Conservation (phyloP, 2,888 invertebrate species). For the Pollenia griseotomentosa region DNA sequence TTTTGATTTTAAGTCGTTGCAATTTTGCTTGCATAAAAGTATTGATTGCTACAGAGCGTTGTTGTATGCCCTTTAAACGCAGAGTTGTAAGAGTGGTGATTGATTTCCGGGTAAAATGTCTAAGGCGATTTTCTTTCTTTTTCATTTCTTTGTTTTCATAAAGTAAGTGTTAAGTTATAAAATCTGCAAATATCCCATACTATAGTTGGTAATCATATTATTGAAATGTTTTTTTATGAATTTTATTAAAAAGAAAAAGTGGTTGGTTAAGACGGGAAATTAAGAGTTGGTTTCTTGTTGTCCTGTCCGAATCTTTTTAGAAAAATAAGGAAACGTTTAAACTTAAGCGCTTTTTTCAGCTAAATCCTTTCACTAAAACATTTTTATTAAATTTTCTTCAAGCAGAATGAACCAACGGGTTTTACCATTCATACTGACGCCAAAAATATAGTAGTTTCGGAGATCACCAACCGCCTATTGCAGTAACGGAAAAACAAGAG, state of each 20-base stretch:
- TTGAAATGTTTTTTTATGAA: background rate
- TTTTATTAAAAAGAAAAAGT: background rate
- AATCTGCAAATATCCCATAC: slow-evolving; percentile 12
- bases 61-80: slow-evolving; percentile 75
- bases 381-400: no score
- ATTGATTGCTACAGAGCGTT: slow-evolving; percentile 42
- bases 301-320: no score
- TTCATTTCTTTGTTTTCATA: slow-evolving; percentile 43
- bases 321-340: no score
- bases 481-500: no score
- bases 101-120: slow-evolving; percentile 80
- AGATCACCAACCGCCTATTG: no score
- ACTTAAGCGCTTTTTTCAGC: no score
- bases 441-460: no score
- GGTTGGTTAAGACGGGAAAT: no score
- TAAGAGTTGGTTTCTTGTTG: no score
- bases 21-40: background rate
- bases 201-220: slow-evolving; percentile 14
- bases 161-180: slow-evolving; percentile 14
- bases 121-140: slow-evolving; percentile 67
- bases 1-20: slow-evolving; percentile 13
- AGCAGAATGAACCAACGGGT: no score
- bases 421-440: no score
- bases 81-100: slow-evolving; percentile 75
- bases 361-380: no score